A percentile compares a stretch with the other conserved stretches of the same genome.
Conservation (phyloP, 2,888 invertebrate species). For the Drosophila monieri region DNA sequence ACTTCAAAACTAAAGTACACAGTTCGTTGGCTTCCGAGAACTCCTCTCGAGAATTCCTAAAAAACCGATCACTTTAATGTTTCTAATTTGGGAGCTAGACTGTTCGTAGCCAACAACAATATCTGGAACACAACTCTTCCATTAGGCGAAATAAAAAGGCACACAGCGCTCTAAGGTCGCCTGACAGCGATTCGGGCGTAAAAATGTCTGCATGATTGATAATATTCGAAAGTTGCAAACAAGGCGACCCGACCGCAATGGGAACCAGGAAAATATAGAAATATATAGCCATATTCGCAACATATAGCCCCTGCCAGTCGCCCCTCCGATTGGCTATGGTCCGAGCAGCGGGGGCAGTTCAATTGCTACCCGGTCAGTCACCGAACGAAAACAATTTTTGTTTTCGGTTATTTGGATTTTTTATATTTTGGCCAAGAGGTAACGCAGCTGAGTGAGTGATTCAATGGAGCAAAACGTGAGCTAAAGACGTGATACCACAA, state of each 20-base stretch:
- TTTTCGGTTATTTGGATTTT: conserved; percentile 4
- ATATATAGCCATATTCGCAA: conserved; percentile 52
- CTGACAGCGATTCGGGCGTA: conserved; percentile 30
- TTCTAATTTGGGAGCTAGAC: conserved; percentile 29
- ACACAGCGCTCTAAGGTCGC: conserved; percentile 18
- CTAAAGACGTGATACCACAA: conserved; percentile 71
- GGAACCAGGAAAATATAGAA: conserved; percentile 27
- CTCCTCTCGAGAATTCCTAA: conserved; percentile 19
- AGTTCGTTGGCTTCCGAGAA: conserved; percentile 1
- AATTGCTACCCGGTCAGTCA: conserved; percentile 72
- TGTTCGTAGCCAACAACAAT: background rate
- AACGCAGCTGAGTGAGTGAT: conserved; percentile 61
- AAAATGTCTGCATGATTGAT: conserved; percentile 67
- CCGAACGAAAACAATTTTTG: conserved; percentile 68
- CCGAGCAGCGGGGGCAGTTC: conserved; percentile 40
- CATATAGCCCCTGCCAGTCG: conserved; percentile 36
- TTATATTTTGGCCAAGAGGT: conserved; percentile 53
- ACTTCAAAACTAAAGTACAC: background rate
- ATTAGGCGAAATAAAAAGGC: conserved; percentile 17
- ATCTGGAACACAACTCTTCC: conserved; percentile 39
- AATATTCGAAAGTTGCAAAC: conserved; percentile 63
- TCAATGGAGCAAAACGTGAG: conserved; percentile 77
- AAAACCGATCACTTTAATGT: conserved; percentile 34
- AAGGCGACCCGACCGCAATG: conserved; percentile 31
- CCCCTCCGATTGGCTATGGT: conserved; percentile 54